phyloP scores from a whole-genome alignment of 1,140 invertebrate genomes.

The Oscheius sp. region DNA sequence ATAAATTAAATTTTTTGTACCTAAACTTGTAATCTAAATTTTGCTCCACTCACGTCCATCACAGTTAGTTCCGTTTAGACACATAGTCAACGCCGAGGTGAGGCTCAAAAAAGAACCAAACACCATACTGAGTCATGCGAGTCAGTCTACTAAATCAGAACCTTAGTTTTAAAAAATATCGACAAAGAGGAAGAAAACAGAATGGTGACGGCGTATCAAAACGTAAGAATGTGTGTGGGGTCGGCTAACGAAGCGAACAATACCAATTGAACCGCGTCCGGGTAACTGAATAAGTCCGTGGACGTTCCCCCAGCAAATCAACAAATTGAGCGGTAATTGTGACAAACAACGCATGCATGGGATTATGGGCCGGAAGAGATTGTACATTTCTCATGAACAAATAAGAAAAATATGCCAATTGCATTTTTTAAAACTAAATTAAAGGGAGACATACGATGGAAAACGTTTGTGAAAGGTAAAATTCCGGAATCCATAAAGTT shows the following conservation, averaged over 20 bases:
- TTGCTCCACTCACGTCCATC: background rate
- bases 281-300: background rate
- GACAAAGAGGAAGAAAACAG: background rate
- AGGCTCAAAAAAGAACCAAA: slow-evolving; percentile 45
- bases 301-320: too few relatives aligned
- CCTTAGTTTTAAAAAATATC: slow-evolving; percentile 6
- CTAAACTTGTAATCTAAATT: slow-evolving; percentile 2
- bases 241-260: slow-evolving; percentile 6
- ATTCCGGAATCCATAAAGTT: too few relatives aligned
- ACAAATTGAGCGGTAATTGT: too few relatives aligned
- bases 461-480: too few relatives aligned
- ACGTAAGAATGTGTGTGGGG: background rate
- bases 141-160: slow-evolving; percentile 20
- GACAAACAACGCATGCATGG: too few relatives aligned
- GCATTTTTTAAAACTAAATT: too few relatives aligned
- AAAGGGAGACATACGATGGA: too few relatives aligned
- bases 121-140: slow-evolving; percentile 30
- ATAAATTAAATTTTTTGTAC: slow-evolving; percentile 5
- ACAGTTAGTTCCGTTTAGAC: slow-evolving; percentile 42
- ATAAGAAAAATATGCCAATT: too few relatives aligned
- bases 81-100: slow-evolving; percentile 44
- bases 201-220: background rate
- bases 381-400: too few relatives aligned
- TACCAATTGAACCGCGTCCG: slow-evolving; percentile 7
- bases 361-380: too few relatives aligned